phyloP scores from a whole-genome alignment of 1,140 invertebrate genomes.

The Eriocheir sinensis region DNA sequence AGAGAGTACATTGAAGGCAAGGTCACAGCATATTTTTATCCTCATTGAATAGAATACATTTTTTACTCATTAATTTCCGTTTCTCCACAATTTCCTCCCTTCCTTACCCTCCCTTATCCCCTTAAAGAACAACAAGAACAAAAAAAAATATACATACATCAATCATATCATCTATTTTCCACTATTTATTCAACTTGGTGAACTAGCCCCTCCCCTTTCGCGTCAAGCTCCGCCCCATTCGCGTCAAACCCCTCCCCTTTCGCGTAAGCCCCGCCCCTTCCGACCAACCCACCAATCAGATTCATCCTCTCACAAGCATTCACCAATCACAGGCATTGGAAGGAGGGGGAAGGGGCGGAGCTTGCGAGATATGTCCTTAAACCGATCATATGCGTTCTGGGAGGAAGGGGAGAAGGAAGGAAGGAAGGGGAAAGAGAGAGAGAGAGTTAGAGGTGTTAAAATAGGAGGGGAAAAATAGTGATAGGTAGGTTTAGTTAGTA shows the following conservation, averaged over 20 bases:
- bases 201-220: too few relatives aligned
- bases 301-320: background rate
- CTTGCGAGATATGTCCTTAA: too few relatives aligned
- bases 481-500: background rate
- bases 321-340: background rate
- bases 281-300: background rate
- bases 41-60: too few relatives aligned
- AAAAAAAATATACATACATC: too few relatives aligned
- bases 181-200: too few relatives aligned
- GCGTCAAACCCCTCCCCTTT: background rate
- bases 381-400: background rate
- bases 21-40: too few relatives aligned
- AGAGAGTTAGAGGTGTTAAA: background rate
- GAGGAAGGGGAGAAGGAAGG: background rate
- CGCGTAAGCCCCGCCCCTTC: background rate
- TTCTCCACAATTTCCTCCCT: too few relatives aligned
- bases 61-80: too few relatives aligned
- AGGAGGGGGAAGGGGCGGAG: background rate
- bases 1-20: background rate
- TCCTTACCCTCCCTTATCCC: too few relatives aligned
- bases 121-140: too few relatives aligned
- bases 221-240: background rate
- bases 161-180: too few relatives aligned
- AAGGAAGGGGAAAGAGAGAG: background rate
- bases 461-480: background rate